Base-by-base conservation (phyloP, 1,140 invertebrate genomes). In the Argopecten irradians region DNA sequence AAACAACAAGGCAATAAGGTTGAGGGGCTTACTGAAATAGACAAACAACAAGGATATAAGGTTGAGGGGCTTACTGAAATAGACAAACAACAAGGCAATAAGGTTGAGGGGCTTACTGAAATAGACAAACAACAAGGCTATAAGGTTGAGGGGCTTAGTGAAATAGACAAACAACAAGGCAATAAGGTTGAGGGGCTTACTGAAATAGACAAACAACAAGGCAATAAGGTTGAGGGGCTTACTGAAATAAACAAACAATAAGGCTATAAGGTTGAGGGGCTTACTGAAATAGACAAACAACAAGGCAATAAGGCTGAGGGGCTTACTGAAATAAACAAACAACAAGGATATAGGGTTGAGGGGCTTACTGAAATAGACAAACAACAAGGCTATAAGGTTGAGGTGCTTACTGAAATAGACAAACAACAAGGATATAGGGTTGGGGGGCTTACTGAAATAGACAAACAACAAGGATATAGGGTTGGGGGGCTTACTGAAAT, bases 11-110 rank as follows among this genome's bases (percentile, higher is more conserved):
- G 36, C 5, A 5, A 39, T 39, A 71, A 34, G 55, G 32, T 32
- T 86, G 55, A 28, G 85, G 43, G 34, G 85, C 28, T 82, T 32
- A n/a, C 28, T 82, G 28, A 43, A 71, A 34, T 86, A 82, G 33
- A 86, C 35, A 41, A 22, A 1, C n/a, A 35, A 84, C 33, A 84
- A 84, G n/a, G 35, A 22, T 84, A 33, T 0, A 84, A 84, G 35
- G 35, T 22, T 84, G 8, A 84, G 34, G 34, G 11, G 35, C 16
- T 33, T 84, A 35, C 35, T 84, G 34, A 84, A 84, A n/a, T 41
- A 41, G n/a, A 39, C 32, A 35, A 34, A 33, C 8, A 34, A 39
- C 5, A n/a, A n/a, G n/a, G n/a, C n/a, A n/a, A n/a, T n/a, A n/a
- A n/a, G n/a, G n/a, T n/a, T n/a, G n/a, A n/a, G n/a, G n/a, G n/a